Conservation (phyloP, 2,888 invertebrate species). For the Plagiodera versicolora region DNA sequence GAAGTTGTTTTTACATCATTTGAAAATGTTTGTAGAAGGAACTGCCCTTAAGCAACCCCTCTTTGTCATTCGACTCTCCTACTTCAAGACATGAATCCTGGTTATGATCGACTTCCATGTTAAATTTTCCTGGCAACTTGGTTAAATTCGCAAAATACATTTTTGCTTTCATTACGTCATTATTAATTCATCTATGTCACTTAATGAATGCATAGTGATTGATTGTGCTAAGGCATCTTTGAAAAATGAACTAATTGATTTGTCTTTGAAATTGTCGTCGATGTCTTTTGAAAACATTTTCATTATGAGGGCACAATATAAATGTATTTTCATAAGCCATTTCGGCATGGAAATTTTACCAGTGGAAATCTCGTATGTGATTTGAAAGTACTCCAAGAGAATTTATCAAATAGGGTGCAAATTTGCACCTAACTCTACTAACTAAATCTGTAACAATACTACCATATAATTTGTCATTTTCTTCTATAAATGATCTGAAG, state of each 20-base stretch:
- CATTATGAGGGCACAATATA: not conserved
- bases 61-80: not conserved
- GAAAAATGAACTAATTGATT: too few relatives aligned
- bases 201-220: not conserved
- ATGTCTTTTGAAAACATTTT: not conserved
- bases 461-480: not conserved
- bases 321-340: too few relatives aligned
- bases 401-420: not conserved
- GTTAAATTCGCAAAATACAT: too few relatives aligned
- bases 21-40: not conserved
- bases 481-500: not conserved
- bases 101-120: not conserved
- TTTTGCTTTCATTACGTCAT: too few relatives aligned
- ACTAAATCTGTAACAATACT: slow-evolving; percentile 3
- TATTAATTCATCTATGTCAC: not conserved
- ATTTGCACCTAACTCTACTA: too few relatives aligned
- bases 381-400: not conserved
- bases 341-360: not conserved
- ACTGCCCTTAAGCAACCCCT: not conserved
- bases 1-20: not conserved
- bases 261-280: not conserved
- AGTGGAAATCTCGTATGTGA: not conserved
- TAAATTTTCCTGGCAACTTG: not conserved
- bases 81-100: too few relatives aligned
- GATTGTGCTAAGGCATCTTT: not conserved